These are phyloP conservation scores for Schizothorax lantsangensis DNA, from an alignment of 2,797 vertebrate species.

Conservation along the genomic window DNA sequence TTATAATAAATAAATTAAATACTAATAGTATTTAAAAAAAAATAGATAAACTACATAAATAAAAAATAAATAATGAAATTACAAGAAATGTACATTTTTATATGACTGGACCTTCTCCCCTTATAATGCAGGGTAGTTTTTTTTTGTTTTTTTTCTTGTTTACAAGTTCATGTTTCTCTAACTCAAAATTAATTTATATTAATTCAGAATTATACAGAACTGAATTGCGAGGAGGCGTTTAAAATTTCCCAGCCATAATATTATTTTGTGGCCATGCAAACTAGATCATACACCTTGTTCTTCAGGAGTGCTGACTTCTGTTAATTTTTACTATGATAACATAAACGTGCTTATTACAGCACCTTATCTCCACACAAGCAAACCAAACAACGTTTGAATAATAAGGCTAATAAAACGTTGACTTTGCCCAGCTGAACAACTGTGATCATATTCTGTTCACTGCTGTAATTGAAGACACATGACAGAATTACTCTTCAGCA, in stretches of 20 bases:
- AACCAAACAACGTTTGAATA: neutral
- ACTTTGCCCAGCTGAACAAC: slow-evolving; percentile 9
- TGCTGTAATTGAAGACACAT: neutral
- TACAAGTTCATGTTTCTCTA: neutral
- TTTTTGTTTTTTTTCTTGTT: neutral
- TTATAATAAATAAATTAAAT: neutral
- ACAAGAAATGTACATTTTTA: neutral
- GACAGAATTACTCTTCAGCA: neutral
- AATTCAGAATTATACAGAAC: too few relatives aligned
- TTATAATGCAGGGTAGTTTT: neutral
- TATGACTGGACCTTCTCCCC: neutral
- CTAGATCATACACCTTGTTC: neutral
- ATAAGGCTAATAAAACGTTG: neutral
- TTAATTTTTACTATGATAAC: neutral
- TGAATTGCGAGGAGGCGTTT: neutral
- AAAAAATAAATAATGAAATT: neutral
- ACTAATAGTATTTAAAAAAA: too few relatives aligned
- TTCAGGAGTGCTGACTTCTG: neutral
- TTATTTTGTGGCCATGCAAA: neutral
- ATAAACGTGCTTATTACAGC: neutral
- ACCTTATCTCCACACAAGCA: slow-evolving; percentile 2
- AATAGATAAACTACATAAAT: neutral
- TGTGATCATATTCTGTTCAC: neutral
- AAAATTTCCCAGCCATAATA: neutral
- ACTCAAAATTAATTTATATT: neutral